These are phyloP conservation scores for Cryptoprocta ferox DNA, from an alignment of 2,797 vertebrate genomes.

Conservation along the genomic window DNA sequence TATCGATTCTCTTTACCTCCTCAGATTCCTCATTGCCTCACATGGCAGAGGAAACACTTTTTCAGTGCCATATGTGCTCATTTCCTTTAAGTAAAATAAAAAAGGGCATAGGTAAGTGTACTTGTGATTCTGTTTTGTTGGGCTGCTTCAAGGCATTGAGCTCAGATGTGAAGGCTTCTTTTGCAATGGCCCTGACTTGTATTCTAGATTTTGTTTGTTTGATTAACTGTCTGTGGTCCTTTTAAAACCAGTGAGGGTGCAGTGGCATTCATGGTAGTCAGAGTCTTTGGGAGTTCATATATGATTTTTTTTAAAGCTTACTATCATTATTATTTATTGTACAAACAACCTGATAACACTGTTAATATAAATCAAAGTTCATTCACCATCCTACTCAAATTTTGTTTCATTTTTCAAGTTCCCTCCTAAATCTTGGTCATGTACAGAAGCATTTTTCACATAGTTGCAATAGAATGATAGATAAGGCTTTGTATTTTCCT, in stretches of 20 bases:
- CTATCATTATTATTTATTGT: slow-evolving; percentile 51
- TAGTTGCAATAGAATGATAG: background rate
- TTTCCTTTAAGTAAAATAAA: slow-evolving; percentile 33
- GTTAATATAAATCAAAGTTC: slow-evolving; percentile 41
- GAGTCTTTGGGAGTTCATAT: background rate
- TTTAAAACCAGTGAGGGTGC: slow-evolving; percentile 43
- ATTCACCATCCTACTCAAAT: background rate
- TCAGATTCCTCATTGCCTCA: background rate
- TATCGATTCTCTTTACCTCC: background rate
- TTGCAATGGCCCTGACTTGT: slow-evolving; percentile 22
- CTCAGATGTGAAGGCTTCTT: slow-evolving; percentile 5
- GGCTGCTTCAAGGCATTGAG: background rate
- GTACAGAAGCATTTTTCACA: background rate
- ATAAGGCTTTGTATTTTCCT: slow-evolving; percentile 24
- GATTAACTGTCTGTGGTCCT: slow-evolving; percentile 18
- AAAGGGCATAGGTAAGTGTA: background rate
- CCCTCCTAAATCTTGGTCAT: background rate
- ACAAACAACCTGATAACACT: background rate
- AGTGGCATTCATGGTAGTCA: slow-evolving; percentile 14
- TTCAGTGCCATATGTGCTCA: background rate
- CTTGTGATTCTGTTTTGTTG: background rate
- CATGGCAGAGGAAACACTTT: background rate
- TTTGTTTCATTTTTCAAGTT: slow-evolving; percentile 45
- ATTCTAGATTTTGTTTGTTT: slow-evolving; percentile 60
- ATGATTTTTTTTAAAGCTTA: slow-evolving; percentile 21